Percentiles rank a stretch among this genome's conserved stretches.
Evolutionary conservation across 2,113 vertebrate species (phyloP).

Genomic region (cat (Felis catus)): F.catus_Fca126_mat1.0 CM031419.1:119027501-119028000

Average conservation of each 20-base stretch:
- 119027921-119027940: background rate
- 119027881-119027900: background rate
- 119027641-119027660: background rate
- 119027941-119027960: background rate
- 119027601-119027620: background rate
- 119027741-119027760: background rate
- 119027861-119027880: background rate
- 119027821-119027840: fast-evolving
- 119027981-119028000: background rate
- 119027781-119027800: background rate
- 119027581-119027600: background rate
- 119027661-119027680: background rate
- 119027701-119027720: background rate
- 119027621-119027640: background rate
- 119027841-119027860: background rate
- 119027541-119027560: background rate
- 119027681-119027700: background rate
- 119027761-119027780: background rate
- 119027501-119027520: background rate
- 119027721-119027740: fast-evolving
- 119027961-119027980: background rate
- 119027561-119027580: background rate
- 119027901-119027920: background rate
- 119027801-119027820: background rate
- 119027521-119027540: background rate